Conservation (phyloP, 2,113 vertebrate species). For the Onychostoma macrolepis region DNA sequence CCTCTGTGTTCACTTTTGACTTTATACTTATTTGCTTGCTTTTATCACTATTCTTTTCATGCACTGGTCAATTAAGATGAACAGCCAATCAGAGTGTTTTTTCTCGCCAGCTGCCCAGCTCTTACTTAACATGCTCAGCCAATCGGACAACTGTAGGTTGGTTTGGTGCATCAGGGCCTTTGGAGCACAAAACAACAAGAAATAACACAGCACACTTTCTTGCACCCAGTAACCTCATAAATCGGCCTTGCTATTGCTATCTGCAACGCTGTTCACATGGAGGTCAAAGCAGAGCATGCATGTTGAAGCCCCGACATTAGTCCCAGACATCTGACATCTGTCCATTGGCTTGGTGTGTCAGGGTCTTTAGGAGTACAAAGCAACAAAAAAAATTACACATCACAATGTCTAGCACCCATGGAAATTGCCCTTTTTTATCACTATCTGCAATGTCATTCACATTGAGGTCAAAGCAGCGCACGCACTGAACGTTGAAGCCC, state of each 20-base stretch:
- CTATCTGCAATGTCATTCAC: neutral
- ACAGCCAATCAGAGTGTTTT: neutral
- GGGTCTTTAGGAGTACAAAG: neutral
- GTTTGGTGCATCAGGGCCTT: no score
- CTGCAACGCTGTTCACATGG: neutral
- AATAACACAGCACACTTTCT: neutral
- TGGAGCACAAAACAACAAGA: neutral
- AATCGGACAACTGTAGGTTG: no score
- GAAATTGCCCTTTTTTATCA: neutral
- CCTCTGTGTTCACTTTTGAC: neutral
- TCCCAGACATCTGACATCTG: neutral
- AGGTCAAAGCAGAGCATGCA: neutral
- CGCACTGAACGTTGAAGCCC: neutral
- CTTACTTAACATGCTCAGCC: no score
- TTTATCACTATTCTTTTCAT: neutral
- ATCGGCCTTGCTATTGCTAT: neutral
- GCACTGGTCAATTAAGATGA: no score
- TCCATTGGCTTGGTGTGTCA: no score
- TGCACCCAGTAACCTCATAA: neutral
- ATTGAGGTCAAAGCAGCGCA: neutral
- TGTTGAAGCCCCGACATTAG: neutral
- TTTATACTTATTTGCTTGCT: neutral
- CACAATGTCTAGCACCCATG: neutral
- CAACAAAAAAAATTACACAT: neutral
- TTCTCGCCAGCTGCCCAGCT: no score